Conservation (phyloP, 2,888 invertebrate genomes). For the Agonopterix alstromeriana region DNA sequence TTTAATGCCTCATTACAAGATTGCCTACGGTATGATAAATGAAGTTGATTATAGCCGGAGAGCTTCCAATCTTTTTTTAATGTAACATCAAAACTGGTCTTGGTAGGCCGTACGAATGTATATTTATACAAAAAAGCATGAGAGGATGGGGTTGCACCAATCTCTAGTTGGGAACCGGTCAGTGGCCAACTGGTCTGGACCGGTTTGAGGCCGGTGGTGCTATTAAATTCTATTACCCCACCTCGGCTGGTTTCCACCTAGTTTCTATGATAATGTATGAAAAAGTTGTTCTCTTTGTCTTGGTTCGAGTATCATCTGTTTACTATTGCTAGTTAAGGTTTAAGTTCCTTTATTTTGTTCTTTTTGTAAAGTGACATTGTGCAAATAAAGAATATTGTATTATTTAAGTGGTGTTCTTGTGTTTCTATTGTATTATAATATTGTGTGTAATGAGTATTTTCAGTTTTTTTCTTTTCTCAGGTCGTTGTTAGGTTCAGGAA, state of each 20-base stretch:
- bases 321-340: not conserved
- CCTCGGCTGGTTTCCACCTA: constrained; percentile 37
- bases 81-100: constrained; percentile 4
- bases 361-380: not conserved
- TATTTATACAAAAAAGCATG: not conserved
- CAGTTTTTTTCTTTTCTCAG: too few relatives aligned
- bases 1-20: too few relatives aligned
- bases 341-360: constrained; percentile 17
- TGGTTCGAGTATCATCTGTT: constrained; percentile 25
- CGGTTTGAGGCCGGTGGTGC: constrained; percentile 32
- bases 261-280: constrained; percentile 47
- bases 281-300: constrained; percentile 41
- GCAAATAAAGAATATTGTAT: not conserved
- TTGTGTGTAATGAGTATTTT: too few relatives aligned
- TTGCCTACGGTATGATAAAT: not conserved
- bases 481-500: too few relatives aligned
- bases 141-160: constrained; percentile 41
- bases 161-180: constrained; percentile 31
- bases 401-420: too few relatives aligned
- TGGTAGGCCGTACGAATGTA: not conserved
- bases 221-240: constrained; percentile 27
- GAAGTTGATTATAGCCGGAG: not conserved
- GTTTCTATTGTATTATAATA: too few relatives aligned
- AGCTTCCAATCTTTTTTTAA: constrained; percentile 5
- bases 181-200: constrained; percentile 23